Evolutionary conservation across 1,140 invertebrate genomes (phyloP).

Genomic region (Sesamia nonagrioides): DNA sequence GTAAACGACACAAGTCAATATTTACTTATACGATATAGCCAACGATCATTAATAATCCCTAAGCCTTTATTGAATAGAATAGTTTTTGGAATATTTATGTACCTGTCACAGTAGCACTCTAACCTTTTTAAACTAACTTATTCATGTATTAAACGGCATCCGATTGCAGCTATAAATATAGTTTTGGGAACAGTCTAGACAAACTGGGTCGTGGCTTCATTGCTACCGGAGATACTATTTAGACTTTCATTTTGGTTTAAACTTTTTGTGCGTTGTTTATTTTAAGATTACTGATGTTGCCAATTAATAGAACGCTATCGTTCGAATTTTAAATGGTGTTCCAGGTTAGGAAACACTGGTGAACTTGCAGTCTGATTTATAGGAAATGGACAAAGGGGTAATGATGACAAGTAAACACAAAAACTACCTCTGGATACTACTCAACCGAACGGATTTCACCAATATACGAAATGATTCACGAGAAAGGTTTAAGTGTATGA

Average conservation of each 20-base stretch:
- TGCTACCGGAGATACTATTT: conserved; percentile 42
- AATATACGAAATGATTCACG: too few relatives aligned
- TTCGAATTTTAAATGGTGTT: background rate
- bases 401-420: too few relatives aligned
- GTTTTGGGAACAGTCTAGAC: conserved; percentile 45
- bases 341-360: background rate
- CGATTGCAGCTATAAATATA: conserved; percentile 48
- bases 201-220: conserved; percentile 47
- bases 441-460: too few relatives aligned
- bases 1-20: background rate
- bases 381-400: too few relatives aligned
- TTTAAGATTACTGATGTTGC: background rate
- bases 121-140: background rate
- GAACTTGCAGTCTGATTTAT: too few relatives aligned
- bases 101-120: conserved; percentile 11
- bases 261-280: background rate
- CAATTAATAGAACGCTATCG: background rate
- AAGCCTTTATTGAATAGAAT: background rate
- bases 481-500: too few relatives aligned
- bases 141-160: conserved; percentile 35
- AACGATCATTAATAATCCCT: background rate
- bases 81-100: background rate
- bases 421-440: too few relatives aligned
- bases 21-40: background rate
- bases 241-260: conserved; percentile 16